Evolutionary conservation across 2,113 vertebrate genomes (phyloP).

Genomic region (Patagioenas fasciata): DNA sequence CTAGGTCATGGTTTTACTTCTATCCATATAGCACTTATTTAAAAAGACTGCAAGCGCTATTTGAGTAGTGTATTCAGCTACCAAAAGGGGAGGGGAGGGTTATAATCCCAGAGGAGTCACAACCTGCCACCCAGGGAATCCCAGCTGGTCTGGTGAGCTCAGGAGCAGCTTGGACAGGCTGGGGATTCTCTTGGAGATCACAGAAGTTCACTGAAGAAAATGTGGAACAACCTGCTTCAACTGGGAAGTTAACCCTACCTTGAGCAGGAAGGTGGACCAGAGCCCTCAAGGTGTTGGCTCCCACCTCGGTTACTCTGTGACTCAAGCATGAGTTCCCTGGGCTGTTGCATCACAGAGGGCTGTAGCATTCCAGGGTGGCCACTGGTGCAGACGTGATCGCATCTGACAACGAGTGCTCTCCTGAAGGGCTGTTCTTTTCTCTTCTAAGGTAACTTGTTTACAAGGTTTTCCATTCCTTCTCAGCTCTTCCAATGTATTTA

Average conservation of each 20-base stretch:
- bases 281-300: neutral
- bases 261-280: neutral
- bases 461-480: neutral
- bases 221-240: neutral
- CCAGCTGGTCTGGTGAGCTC: rapidly evolving
- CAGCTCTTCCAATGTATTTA: conserved; percentile 16
- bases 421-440: neutral
- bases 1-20: neutral
- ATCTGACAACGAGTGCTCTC: neutral
- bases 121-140: neutral
- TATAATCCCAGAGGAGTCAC: neutral
- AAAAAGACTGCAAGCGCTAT: neutral
- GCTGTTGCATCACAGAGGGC: neutral
- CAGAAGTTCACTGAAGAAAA: neutral
- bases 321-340: neutral
- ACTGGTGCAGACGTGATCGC: neutral
- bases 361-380: neutral
- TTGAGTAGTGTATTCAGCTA: neutral
- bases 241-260: rapidly evolving
- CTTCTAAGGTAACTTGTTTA: neutral
- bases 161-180: neutral
- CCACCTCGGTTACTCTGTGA: too few species aligned
- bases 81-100: neutral
- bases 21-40: neutral
- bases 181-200: rapidly evolving